These are phyloP conservation scores for Podarcis siculus DNA, from an alignment of 2,797 vertebrate genomes.

Conservation along the genomic window DNA sequence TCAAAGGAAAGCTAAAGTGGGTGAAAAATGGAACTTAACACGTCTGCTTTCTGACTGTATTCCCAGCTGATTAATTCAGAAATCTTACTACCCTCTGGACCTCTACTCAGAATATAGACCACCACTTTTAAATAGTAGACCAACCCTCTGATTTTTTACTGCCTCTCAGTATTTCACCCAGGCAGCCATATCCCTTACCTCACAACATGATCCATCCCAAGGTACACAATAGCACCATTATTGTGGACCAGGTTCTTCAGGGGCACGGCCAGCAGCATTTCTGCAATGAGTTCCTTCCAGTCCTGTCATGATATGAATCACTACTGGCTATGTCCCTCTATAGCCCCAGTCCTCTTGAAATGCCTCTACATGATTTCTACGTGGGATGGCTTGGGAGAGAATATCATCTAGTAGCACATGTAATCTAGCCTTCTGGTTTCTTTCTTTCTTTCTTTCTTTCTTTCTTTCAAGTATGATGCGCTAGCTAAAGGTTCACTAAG, in stretches of 20 bases:
- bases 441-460: too few relatives aligned
- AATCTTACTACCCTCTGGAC: background rate
- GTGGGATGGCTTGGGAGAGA: background rate
- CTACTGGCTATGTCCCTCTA: background rate
- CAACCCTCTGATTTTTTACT: background rate
- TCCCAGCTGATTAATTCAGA: background rate
- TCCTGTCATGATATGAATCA: background rate
- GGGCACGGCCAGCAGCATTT: background rate
- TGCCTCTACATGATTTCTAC: background rate
- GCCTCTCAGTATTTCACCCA: too few relatives aligned
- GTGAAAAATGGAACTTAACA: background rate
- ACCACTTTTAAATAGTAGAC: too few relatives aligned
- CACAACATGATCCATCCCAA: background rate
- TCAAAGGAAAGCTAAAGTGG: slow-evolving; percentile 1
- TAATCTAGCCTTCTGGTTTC: background rate
- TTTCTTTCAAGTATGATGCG: too few relatives aligned
- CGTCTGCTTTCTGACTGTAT: background rate
- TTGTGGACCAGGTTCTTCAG: background rate
- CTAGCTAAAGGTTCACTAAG: background rate
- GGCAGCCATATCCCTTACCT: too few relatives aligned
- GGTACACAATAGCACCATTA: background rate
- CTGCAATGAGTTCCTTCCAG: background rate
- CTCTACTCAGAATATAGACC: background rate
- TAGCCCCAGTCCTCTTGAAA: background rate
- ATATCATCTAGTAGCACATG: background rate